phyloP scores from a whole-genome alignment of 2,797 vertebrate species.

The Gymnocypris eckloni region DNA sequence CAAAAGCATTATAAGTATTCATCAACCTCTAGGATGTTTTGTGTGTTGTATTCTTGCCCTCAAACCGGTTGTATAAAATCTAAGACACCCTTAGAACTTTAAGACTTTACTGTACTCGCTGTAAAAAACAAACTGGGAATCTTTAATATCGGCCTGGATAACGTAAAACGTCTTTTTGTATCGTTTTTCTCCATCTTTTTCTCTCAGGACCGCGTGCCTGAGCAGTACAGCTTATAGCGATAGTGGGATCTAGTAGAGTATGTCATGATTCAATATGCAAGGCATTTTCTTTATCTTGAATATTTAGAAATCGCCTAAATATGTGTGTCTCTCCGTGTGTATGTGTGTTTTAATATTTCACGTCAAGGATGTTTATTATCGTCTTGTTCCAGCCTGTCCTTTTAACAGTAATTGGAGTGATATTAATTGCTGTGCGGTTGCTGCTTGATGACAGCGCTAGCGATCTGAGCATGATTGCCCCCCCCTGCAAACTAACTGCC shows the following conservation, averaged over 20 bases:
- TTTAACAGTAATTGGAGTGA: constrained; percentile 88
- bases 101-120: not conserved
- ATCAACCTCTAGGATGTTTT: not conserved
- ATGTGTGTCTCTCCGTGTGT: constrained; percentile 48
- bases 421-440: constrained; percentile 87
- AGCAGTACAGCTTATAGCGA: constrained; percentile 26
- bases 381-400: constrained; percentile 83
- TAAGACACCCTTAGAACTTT: not conserved
- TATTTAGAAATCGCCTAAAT: constrained; percentile 49
- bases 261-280: constrained; percentile 42
- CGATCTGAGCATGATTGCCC: constrained; percentile 81
- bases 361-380: constrained; percentile 87
- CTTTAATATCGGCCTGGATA: constrained; percentile 25
- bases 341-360: constrained; percentile 74
- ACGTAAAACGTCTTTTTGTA: constrained; percentile 6
- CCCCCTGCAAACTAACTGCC: constrained; percentile 80
- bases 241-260: constrained; percentile 34
- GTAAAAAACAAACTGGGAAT: constrained; percentile 31
- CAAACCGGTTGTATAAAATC: not conserved
- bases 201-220: constrained; percentile 43
- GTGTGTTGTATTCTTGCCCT: not conserved
- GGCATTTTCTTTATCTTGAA: constrained; percentile 43
- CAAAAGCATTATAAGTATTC: not conserved
- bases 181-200: constrained; percentile 37
- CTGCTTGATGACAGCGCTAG: constrained; percentile 84